phyloP scores from a whole-genome alignment of 2,888 invertebrate species.

The Pachymerium ferrugineum region DNA sequence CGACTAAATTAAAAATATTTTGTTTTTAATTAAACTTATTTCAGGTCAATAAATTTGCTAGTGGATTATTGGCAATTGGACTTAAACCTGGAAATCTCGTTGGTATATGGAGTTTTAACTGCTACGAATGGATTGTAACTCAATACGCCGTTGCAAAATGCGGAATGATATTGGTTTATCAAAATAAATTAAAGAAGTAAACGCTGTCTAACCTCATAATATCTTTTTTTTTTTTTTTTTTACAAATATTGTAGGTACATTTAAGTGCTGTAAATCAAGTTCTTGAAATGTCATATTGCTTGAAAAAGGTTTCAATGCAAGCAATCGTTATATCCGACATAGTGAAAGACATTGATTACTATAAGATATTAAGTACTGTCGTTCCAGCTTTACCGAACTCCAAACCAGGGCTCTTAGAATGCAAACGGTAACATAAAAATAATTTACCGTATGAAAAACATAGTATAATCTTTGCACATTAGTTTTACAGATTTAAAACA shows the following conservation, averaged over 20 bases:
- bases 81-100: background rate
- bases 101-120: conserved; percentile 12
- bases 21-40: background rate
- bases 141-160: background rate
- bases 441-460: too few species aligned
- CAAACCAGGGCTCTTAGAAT: background rate
- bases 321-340: conserved; percentile 60
- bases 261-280: conserved; percentile 70
- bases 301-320: conserved; percentile 64
- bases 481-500: background rate
- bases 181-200: background rate
- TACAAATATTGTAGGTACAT: conserved; percentile 56
- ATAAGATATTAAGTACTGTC: conserved; percentile 6
- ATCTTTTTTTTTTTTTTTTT: conserved; percentile 33
- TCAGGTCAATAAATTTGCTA: background rate
- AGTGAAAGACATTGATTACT: conserved; percentile 61
- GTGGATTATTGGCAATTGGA: background rate
- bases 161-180: background rate
- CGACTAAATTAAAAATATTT: background rate
- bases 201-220: background rate
- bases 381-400: background rate
- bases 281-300: conserved; percentile 63
- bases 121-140: conserved; percentile 1
- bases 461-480: too few species aligned
- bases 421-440: too few species aligned